A percentile compares a stretch with the other conserved stretches of the same genome.
Conservation (phyloP, 2,113 vertebrate genomes). For the Kobus ellipsiprymnus region DNA sequence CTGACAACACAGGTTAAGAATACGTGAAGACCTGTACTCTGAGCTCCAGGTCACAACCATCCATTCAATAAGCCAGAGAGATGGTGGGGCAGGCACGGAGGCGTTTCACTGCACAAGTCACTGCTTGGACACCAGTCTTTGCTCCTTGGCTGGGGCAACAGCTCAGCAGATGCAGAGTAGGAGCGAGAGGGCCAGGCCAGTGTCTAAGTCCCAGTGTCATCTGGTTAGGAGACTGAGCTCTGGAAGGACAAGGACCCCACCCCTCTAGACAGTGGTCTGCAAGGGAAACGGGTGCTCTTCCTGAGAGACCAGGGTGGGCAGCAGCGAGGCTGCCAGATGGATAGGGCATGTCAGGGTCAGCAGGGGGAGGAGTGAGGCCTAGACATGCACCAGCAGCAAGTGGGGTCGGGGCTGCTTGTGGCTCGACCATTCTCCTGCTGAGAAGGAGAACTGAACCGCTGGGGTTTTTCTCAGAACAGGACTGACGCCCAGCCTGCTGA, state of each 20-base stretch:
- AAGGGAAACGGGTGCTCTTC: neutral
- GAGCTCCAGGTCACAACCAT: neutral
- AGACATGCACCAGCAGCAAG: neutral
- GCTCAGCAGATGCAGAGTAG: neutral
- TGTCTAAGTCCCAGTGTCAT: neutral
- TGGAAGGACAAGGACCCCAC: neutral
- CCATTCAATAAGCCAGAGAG: neutral
- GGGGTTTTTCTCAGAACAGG: neutral
- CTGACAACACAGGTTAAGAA: neutral
- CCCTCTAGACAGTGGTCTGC: neutral
- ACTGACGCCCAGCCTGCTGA: neutral
- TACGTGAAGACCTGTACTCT: neutral
- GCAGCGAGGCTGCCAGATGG: neutral
- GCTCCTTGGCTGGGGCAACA: neutral
- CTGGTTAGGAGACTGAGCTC: neutral
- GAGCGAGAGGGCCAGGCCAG: neutral
- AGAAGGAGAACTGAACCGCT: neutral
- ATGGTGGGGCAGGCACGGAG: neutral
- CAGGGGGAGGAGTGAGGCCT: neutral
- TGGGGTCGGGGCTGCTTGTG: neutral
- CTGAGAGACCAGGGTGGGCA: neutral
- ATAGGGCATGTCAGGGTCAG: neutral
- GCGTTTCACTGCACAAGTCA: constrained; percentile 23
- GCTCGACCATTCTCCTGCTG: neutral
- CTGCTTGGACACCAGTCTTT: neutral